Conservation (phyloP, 2,113 vertebrate species). For the Thalassarche chlororhynchos region DNA sequence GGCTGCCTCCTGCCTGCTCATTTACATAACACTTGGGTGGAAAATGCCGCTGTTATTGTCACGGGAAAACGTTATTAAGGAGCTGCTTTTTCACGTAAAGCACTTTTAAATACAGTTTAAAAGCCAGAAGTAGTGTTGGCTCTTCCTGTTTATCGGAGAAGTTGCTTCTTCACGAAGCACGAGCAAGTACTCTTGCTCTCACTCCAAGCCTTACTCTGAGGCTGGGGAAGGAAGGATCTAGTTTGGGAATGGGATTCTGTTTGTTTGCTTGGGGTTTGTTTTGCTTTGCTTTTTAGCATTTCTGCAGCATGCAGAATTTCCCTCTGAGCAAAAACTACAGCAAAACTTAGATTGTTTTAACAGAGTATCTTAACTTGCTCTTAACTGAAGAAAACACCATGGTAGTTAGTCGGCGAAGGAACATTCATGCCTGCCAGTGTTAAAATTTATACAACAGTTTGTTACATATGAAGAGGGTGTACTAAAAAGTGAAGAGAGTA, state of each 20-base stretch:
- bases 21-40: neutral
- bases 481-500: neutral
- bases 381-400: neutral
- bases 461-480: neutral
- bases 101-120: neutral
- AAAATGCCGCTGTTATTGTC: neutral
- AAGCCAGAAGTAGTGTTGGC: neutral
- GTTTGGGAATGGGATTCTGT: neutral
- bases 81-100: neutral
- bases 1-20: neutral
- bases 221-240: neutral
- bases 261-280: neutral
- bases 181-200: neutral
- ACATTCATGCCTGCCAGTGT: neutral
- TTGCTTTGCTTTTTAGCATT: neutral
- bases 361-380: neutral
- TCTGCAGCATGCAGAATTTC: neutral
- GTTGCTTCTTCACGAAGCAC: neutral
- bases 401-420: neutral
- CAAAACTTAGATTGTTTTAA: neutral
- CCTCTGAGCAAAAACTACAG: neutral
- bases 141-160: conserved; percentile 26
- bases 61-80: neutral
- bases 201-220: neutral
- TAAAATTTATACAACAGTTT: neutral